Conservation (phyloP, 2,888 invertebrate species). For the Drosophila meridionalis region DNA sequence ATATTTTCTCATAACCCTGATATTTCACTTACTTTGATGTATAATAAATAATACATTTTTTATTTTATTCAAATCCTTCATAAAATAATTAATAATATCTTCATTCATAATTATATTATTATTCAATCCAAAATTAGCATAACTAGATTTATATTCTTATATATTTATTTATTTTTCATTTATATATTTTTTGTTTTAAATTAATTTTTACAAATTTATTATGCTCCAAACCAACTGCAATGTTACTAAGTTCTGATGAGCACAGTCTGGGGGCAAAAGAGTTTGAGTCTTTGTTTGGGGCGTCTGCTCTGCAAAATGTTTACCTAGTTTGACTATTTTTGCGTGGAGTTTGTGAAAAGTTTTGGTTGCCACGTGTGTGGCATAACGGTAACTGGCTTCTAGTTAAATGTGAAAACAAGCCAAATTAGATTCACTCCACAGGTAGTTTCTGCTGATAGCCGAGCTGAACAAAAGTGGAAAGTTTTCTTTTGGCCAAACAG, state of each 20-base stretch:
- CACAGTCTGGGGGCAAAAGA: neutral
- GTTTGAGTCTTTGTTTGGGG: neutral
- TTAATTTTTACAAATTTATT: neutral
- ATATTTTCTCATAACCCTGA: too few species aligned
- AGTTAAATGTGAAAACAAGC: conserved; percentile 25
- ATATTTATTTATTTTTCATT: too few species aligned
- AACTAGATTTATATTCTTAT: too few species aligned
- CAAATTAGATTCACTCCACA: conserved; percentile 51
- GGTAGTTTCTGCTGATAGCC: conserved; percentile 31
- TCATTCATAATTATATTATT: too few species aligned
- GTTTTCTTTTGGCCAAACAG: conserved; percentile 28
- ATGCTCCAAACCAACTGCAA: neutral
- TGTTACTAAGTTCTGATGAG: neutral
- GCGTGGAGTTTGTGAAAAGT: conserved; percentile 13
- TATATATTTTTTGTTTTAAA: too few species aligned
- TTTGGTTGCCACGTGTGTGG: conserved; percentile 11
- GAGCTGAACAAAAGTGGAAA: conserved; percentile 29
- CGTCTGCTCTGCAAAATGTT: neutral
- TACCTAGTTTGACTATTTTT: neutral
- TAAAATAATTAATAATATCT: too few species aligned
- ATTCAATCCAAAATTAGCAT: too few species aligned
- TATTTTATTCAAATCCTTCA: too few species aligned
- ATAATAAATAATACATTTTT: too few species aligned
- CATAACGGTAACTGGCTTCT: conserved; percentile 20
- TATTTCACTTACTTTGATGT: too few species aligned